Conservation (phyloP, 2,888 invertebrate genomes). For the Melikaiella ostensackeni region DNA sequence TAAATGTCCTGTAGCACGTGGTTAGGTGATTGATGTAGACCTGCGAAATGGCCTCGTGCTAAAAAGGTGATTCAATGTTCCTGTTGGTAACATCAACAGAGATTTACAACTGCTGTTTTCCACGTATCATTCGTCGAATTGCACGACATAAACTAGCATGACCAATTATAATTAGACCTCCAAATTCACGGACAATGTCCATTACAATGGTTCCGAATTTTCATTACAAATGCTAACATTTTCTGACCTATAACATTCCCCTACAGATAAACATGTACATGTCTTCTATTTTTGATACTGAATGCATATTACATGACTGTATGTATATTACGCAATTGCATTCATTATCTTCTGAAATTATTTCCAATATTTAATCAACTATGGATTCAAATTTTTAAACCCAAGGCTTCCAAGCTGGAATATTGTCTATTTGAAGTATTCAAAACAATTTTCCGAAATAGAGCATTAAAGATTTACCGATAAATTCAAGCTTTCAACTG, state of each 20-base stretch:
- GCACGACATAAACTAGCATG: constrained; percentile 3
- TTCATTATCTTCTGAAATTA: no score
- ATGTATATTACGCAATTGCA: no score
- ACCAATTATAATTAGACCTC: constrained; percentile 31
- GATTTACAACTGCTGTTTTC: constrained; percentile 23
- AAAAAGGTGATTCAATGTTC: constrained; percentile 31
- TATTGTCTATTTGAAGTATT: no score
- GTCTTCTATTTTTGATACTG: no score
- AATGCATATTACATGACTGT: no score
- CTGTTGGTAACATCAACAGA: constrained; percentile 18
- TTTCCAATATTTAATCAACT: no score
- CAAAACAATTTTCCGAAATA: no score
- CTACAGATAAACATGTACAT: no score
- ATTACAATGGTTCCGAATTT: not conserved
- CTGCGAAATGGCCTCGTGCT: constrained; percentile 29
- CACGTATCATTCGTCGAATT: constrained; percentile 24
- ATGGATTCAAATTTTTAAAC: no score
- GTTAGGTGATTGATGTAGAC: constrained; percentile 16
- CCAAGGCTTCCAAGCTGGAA: no score
- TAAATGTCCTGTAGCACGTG: constrained; percentile 14
- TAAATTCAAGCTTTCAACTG: no score
- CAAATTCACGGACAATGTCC: constrained; percentile 27
- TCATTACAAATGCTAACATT: not conserved
- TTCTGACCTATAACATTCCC: not conserved
- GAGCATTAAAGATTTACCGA: no score